Percentiles rank a stretch among this genome's conserved stretches.
Evolutionary conservation across 2,888 invertebrate genomes (phyloP).

Genomic region (Nycteola revayana): DNA sequence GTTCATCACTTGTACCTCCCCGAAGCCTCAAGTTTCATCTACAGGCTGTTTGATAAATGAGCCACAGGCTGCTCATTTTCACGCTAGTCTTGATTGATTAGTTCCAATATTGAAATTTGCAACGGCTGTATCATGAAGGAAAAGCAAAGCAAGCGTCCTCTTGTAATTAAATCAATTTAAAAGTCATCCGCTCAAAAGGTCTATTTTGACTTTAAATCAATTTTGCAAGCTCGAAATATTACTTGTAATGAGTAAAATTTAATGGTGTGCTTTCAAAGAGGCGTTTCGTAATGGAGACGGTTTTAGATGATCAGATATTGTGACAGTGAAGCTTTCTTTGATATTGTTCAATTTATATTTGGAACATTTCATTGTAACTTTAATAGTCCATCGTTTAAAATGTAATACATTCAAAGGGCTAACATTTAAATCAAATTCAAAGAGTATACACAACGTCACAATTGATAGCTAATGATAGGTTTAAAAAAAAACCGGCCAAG

Average conservation of each 20-base stretch:
- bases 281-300: too few species aligned
- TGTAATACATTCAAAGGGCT: too few species aligned
- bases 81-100: slow-evolving; percentile 61
- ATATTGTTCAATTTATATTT: too few species aligned
- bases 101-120: slow-evolving; percentile 64
- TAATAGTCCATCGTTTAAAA: too few species aligned
- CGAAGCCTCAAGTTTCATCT: slow-evolving; percentile 44
- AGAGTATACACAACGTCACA: too few species aligned
- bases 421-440: too few species aligned
- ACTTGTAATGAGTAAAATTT: slow-evolving; percentile 14
- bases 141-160: slow-evolving; percentile 31
- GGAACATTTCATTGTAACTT: too few species aligned
- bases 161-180: slow-evolving; percentile 34
- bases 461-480: too few species aligned
- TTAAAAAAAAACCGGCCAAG: too few species aligned
- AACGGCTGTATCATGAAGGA: slow-evolving; percentile 42
- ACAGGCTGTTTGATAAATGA: slow-evolving; percentile 56
- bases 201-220: not conserved
- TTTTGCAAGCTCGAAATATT: slow-evolving; percentile 10
- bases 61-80: slow-evolving; percentile 54
- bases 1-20: slow-evolving; percentile 22
- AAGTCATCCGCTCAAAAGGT: slow-evolving; percentile 12
- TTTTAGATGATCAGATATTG: too few species aligned
- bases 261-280: not conserved
- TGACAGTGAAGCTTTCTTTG: too few species aligned